These are phyloP conservation scores for Pseudopodoces humilis DNA, from an alignment of 2,113 vertebrate genomes.

Conservation along the genomic window DNA sequence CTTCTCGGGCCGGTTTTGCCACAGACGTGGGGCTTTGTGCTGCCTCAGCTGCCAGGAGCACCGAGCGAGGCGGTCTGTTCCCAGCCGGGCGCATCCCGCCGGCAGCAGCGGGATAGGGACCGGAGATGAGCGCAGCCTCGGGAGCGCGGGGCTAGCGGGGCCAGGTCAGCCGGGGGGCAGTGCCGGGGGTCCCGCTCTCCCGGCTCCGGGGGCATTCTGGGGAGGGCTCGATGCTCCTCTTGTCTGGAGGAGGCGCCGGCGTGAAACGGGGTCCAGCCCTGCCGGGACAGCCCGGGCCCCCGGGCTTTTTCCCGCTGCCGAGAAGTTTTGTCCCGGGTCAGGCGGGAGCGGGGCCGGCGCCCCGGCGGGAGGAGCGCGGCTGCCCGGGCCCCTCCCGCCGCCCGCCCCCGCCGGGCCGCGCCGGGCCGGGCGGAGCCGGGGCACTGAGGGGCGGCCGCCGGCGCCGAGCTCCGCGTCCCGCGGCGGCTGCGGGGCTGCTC, in stretches of 20 bases:
- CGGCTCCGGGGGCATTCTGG: not conserved
- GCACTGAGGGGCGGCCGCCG: no score
- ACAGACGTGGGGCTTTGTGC: slow-evolving; percentile 14
- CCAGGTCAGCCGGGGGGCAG: not conserved
- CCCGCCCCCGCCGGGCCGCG: not conserved
- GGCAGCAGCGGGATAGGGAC: not conserved
- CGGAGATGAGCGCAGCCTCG: rapidly evolving
- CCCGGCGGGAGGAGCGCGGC: not conserved
- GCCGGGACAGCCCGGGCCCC: no score
- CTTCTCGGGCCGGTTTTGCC: slow-evolving; percentile 37
- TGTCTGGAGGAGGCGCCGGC: not conserved
- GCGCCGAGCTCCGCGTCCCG: not conserved
- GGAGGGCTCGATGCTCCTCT: not conserved
- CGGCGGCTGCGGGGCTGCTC: not conserved
- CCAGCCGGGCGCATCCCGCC: not conserved
- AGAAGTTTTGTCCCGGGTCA: not conserved
- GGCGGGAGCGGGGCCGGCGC: not conserved
- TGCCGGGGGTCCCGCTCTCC: not conserved
- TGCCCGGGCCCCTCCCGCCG: not conserved
- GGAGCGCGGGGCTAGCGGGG: not conserved
- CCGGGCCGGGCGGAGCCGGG: not conserved
- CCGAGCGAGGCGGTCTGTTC: not conserved
- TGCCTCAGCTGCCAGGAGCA: slow-evolving; percentile 41
- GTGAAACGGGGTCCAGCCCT: not conserved
- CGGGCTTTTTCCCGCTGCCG: not conserved